Conservation (phyloP, 2,797 vertebrate genomes). For the Anguilla pacifica region DNA sequence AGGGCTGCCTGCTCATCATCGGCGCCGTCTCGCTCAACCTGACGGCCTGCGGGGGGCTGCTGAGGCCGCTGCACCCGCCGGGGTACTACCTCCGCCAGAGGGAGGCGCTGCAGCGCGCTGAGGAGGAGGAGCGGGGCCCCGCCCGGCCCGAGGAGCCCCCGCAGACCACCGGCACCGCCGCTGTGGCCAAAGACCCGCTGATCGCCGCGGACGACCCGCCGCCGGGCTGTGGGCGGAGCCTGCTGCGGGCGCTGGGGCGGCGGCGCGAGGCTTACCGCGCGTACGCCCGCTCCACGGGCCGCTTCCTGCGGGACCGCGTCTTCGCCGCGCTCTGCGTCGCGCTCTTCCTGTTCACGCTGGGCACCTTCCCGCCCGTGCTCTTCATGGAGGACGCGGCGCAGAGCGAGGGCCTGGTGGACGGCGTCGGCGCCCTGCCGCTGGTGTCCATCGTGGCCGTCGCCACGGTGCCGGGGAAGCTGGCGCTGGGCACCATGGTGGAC, state of each 20-base stretch:
- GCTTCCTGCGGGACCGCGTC: constrained; percentile 86
- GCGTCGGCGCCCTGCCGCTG: constrained; percentile 82
- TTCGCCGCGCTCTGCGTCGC: constrained; percentile 87
- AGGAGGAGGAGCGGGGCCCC: constrained; percentile 77
- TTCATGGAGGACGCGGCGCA: constrained; percentile 95
- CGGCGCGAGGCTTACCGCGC: constrained; percentile 54
- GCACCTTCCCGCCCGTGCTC: constrained; percentile 86
- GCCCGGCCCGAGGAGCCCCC: constrained; percentile 23
- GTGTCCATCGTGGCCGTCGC: constrained; percentile 90
- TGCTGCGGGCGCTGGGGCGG: constrained; percentile 28
- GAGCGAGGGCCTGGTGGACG: constrained; percentile 83
- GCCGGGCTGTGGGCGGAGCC: constrained; percentile 43
- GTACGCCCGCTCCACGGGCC: constrained; percentile 80
- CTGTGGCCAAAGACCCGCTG: constrained; percentile 52
- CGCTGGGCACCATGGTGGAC: constrained; percentile 86
- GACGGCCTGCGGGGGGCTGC: constrained; percentile 89
- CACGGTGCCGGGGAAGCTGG: constrained; percentile 85
- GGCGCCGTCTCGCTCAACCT: constrained; percentile 90
- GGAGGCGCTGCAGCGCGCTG: constrained; percentile 67
- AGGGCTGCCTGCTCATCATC: constrained; percentile 90
- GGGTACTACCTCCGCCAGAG: constrained; percentile 78
- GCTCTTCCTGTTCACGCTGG: constrained; percentile 90
- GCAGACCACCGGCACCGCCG: background rate
- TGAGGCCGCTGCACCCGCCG: constrained; percentile 84
- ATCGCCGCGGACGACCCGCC: constrained; percentile 55